phyloP scores from a whole-genome alignment of 2,888 invertebrate species.

The Tenthredo mesomela region DNA sequence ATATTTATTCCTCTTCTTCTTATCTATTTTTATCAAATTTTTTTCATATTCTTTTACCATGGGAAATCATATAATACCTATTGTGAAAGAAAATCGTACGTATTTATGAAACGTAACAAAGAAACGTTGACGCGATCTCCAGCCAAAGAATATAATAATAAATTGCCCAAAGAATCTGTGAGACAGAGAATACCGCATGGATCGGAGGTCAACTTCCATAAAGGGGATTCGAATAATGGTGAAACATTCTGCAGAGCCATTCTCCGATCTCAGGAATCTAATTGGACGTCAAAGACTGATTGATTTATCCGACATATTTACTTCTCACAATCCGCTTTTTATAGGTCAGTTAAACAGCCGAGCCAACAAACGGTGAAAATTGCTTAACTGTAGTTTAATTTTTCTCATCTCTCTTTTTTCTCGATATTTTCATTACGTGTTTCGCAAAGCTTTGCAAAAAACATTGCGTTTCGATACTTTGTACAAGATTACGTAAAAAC shows the following conservation, averaged over 20 bases:
- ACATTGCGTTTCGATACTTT: no score
- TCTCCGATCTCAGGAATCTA: slow-evolving; percentile 42
- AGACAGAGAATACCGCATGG: background rate
- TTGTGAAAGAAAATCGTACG: background rate
- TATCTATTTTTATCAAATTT: background rate
- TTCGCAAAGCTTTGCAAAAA: background rate
- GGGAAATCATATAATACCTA: background rate
- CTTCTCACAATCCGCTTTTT: slow-evolving; percentile 25
- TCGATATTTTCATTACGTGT: background rate
- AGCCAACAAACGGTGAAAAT: slow-evolving; percentile 18
- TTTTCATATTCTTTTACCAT: background rate
- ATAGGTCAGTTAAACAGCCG: slow-evolving; percentile 25
- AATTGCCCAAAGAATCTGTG: background rate
- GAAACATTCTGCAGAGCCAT: slow-evolving; percentile 26
- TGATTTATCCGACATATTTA: slow-evolving; percentile 49
- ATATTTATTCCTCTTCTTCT: background rate
- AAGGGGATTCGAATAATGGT: slow-evolving; percentile 38
- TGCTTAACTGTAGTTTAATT: background rate
- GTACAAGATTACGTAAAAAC: no score
- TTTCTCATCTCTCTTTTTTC: background rate
- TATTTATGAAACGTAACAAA: background rate
- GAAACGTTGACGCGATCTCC: background rate
- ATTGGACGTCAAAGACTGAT: slow-evolving; percentile 46
- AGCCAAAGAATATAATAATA: background rate
- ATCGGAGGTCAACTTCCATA: slow-evolving; percentile 30